phyloP scores from a whole-genome alignment of 2,797 vertebrate genomes.

The Acrossocheilus wenchowensis region DNA sequence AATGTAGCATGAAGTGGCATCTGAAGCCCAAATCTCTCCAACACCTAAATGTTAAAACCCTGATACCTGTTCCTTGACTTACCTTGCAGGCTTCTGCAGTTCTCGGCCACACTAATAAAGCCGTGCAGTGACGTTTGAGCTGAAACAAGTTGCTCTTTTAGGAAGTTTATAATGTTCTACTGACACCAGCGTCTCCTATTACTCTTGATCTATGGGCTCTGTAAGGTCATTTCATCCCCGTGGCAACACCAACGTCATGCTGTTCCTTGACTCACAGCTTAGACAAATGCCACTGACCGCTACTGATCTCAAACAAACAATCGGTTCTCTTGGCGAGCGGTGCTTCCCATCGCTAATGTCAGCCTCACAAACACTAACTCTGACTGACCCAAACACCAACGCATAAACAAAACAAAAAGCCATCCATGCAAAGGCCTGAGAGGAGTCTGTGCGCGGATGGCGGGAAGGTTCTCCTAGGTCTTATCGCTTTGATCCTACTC shows the following conservation, averaged over 20 bases:
- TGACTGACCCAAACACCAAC: conserved; percentile 51
- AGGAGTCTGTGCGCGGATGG: neutral
- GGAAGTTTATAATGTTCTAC: conserved; percentile 55
- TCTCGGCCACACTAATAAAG: conserved; percentile 15
- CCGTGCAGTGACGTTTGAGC: conserved; percentile 33
- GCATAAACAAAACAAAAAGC: conserved; percentile 53
- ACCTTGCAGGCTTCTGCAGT: conserved; percentile 1
- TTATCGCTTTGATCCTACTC: conserved; percentile 34
- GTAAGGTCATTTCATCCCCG: conserved; percentile 76
- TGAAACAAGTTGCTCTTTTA: conserved; percentile 58
- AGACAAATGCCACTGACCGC: conserved; percentile 74
- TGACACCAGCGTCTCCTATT: conserved; percentile 51
- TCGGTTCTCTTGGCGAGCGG: conserved; percentile 54
- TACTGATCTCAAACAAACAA: conserved; percentile 68
- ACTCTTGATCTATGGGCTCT: conserved; percentile 65
- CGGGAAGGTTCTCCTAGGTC: conserved; percentile 25
- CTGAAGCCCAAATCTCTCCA: neutral
- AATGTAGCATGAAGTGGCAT: neutral
- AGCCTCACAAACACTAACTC: conserved; percentile 54
- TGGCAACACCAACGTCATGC: conserved; percentile 72
- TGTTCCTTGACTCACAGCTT: conserved; percentile 61
- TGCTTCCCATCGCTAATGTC: conserved; percentile 64
- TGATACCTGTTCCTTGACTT: neutral
- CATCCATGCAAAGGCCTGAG: conserved; percentile 39
- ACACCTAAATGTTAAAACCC: neutral